Base-by-base conservation (phyloP, 2,113 vertebrate genomes). In the Todiramphus chloris region DNA sequence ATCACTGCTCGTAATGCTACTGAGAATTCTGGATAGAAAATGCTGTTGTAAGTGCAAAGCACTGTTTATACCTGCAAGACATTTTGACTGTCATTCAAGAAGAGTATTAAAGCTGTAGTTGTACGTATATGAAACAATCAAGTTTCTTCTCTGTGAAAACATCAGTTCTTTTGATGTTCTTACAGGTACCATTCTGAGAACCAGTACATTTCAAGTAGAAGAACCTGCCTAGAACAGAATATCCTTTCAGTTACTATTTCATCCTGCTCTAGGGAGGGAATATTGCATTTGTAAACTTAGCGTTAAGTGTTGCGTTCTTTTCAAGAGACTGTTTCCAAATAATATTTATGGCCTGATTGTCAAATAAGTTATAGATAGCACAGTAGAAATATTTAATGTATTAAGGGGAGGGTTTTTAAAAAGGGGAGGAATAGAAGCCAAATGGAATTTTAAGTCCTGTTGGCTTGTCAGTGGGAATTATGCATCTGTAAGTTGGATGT, bases 391-490 rank as follows among this genome's bases (percentile, higher is more conserved):
- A 48, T 41, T 89, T 66, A 62, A 58, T 79, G 53, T 79, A 56
- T 95, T 91, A 87, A 93, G 48, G 84, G 48, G 30, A 96, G 66
- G 44, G 48, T 68, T 89, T 93, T 89, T 72, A 5, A 82, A 56
- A 87, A 39, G 62, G 24, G 5, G 35, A 68, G 39, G 74, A 77
- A 63, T 43, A 46, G 73, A 63, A 94, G 84, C 83, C 94, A 94
- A 93, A 95, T 95, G 84, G 77, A 87, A 91, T 90, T 87, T 95
- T 39, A 91, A 91, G 27, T 94, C 68, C n/a, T 59, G 5, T 68
- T 93, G 93, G 62, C 66, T 93, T 72, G 58, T 84, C 77, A 62
- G 0, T 87, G 74, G 66, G 33, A 75, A 82, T 58, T 72, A 39
- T 79, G 43, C 87, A 31, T 91, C 56, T 75, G 1, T 78, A 55